A percentile compares a stretch with the other conserved stretches of the same genome.
Conservation (phyloP, 2,888 invertebrate species). For the Cephus spinipes region DNA sequence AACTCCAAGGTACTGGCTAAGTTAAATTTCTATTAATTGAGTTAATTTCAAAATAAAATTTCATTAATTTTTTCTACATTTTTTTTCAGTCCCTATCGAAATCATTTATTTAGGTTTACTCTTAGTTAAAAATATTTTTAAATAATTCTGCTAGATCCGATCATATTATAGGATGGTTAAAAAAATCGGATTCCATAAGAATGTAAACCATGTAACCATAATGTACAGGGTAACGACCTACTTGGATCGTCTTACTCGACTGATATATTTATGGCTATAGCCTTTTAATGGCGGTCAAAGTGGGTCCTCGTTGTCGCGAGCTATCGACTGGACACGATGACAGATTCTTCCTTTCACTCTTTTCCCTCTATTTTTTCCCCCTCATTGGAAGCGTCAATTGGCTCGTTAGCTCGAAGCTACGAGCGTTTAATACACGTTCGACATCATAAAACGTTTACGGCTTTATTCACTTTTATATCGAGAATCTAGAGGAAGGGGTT, state of each 20-base stretch:
- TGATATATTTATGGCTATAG: neutral
- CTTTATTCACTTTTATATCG: neutral
- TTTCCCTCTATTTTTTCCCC: neutral
- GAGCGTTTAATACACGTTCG: slow-evolving; percentile 25
- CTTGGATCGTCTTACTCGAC: neutral
- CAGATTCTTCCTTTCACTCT: slow-evolving; percentile 7
- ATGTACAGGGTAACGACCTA: neutral
- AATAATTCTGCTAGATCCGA: neutral
- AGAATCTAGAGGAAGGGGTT: neutral
- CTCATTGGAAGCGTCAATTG: slow-evolving; percentile 25
- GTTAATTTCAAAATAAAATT: neutral
- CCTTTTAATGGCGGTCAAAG: slow-evolving; percentile 1
- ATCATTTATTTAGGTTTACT: neutral
- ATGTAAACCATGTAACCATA: neutral
- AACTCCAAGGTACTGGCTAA: neutral
- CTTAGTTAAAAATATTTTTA: neutral
- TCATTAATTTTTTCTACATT: neutral
- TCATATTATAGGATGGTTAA: neutral
- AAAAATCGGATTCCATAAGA: neutral
- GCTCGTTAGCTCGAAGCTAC: slow-evolving; percentile 25
- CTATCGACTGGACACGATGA: neutral
- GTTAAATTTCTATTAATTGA: neutral
- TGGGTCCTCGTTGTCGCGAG: neutral
- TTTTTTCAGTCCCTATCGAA: neutral
- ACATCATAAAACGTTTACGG: slow-evolving; percentile 7